Conservation (phyloP, 2,797 vertebrate species). For the Dendrocincla fuliginosa region DNA sequence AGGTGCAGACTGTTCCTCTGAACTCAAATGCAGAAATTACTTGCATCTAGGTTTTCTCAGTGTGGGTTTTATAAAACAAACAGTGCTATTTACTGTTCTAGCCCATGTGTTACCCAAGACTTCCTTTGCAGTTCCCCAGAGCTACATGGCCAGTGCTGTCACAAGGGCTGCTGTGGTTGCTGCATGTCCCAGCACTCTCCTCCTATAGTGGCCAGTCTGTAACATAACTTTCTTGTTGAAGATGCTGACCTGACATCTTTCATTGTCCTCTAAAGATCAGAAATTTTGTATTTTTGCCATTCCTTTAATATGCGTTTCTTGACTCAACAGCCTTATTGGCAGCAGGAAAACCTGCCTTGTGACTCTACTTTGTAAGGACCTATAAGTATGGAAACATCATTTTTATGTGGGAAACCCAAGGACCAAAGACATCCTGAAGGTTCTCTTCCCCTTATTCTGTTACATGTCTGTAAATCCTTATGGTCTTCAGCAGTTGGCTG, state of each 20-base stretch:
- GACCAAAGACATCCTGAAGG: not conserved
- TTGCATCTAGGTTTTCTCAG: not conserved
- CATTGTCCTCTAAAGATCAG: no score
- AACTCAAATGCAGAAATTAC: not conserved
- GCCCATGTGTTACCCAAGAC: not conserved
- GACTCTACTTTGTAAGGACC: not conserved
- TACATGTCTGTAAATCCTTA: not conserved
- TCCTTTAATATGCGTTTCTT: not conserved
- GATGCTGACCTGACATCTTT: not conserved
- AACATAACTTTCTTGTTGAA: rapidly evolving
- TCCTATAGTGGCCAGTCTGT: no score
- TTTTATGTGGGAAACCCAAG: not conserved
- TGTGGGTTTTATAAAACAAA: not conserved
- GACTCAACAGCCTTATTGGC: rapidly evolving
- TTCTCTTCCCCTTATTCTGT: not conserved
- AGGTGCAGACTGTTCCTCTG: not conserved
- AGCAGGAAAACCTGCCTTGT: not conserved
- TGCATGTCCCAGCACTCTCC: rapidly evolving
- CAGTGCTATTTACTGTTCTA: not conserved
- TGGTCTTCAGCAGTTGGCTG: not conserved
- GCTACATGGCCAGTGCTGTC: rapidly evolving
- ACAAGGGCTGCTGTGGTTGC: rapidly evolving
- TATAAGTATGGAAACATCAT: not conserved
- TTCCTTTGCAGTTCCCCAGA: not conserved
- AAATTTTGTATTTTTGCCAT: not conserved